A percentile compares a stretch with the other conserved stretches of the same genome.
Conservation (phyloP, 2,113 vertebrate genomes). For the Probosciger aterrimus region DNA sequence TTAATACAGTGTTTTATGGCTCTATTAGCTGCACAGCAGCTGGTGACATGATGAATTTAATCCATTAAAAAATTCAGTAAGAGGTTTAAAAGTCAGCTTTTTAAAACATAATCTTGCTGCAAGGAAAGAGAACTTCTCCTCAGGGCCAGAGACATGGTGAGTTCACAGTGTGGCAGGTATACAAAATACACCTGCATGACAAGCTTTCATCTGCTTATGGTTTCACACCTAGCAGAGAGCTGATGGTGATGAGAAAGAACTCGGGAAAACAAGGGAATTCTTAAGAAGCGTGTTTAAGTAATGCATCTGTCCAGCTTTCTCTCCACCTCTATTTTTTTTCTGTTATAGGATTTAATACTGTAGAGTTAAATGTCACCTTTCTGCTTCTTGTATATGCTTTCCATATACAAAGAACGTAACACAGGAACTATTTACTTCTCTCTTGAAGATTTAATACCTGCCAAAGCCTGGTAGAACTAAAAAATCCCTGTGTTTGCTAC, state of each 20-base stretch:
- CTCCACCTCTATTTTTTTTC: neutral
- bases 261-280: neutral
- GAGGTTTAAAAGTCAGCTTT: conserved; percentile 89
- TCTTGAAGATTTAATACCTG: neutral
- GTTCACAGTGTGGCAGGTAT: conserved; percentile 75
- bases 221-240: conserved; percentile 11
- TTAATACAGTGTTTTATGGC: conserved; percentile 89
- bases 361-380: neutral
- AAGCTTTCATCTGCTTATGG: conserved; percentile 9
- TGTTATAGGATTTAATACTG: neutral
- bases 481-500: neutral
- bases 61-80: conserved; percentile 87
- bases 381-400: neutral
- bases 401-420: neutral
- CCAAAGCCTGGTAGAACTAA: neutral
- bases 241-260: neutral
- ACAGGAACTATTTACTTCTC: neutral
- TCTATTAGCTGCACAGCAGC: conserved; percentile 88
- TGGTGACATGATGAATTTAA: conserved; percentile 89
- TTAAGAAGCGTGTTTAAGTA: neutral
- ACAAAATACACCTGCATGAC: conserved; percentile 60
- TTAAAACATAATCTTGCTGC: conserved; percentile 85
- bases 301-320: neutral
- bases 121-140: conserved; percentile 79
- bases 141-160: conserved; percentile 70